Evolutionary conservation across 2,113 vertebrate genomes (phyloP).

Genomic region (Benitochromis conjunctus): DNA sequence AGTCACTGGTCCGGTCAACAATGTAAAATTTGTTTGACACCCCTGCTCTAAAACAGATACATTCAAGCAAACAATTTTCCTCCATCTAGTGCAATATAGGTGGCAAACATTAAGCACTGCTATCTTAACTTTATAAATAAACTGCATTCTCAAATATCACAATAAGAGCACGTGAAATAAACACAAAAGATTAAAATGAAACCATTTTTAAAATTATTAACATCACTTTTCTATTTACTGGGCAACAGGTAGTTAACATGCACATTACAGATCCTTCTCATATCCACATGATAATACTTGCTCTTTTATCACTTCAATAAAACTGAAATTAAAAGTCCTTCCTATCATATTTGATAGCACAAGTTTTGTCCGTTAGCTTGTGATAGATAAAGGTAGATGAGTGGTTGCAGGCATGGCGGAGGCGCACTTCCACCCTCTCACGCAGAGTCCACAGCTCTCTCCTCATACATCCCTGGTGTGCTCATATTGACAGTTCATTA

Average conservation of each 20-base stretch:
- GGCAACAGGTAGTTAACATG: not conserved
- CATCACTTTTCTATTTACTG: not conserved
- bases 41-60: not conserved
- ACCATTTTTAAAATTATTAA: not conserved
- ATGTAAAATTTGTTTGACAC: not conserved
- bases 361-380: not conserved
- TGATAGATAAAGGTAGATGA: conserved; percentile 13
- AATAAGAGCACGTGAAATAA: not conserved
- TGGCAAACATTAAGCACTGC: not conserved
- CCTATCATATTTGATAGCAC: not conserved
- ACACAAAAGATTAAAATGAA: not conserved
- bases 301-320: not conserved
- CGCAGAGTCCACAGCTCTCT: not conserved
- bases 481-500: conserved; percentile 25
- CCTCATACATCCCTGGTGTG: not conserved
- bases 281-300: not conserved
- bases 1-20: not conserved
- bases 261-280: not conserved
- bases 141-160: not conserved
- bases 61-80: not conserved
- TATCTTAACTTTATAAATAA: not conserved
- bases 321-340: not conserved
- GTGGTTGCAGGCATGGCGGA: not conserved
- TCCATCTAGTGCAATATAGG: not conserved
- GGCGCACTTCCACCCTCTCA: conserved; percentile 7